These are phyloP conservation scores for Arctia plantaginis DNA, from an alignment of 2,888 invertebrate species.

Conservation along the genomic window DNA sequence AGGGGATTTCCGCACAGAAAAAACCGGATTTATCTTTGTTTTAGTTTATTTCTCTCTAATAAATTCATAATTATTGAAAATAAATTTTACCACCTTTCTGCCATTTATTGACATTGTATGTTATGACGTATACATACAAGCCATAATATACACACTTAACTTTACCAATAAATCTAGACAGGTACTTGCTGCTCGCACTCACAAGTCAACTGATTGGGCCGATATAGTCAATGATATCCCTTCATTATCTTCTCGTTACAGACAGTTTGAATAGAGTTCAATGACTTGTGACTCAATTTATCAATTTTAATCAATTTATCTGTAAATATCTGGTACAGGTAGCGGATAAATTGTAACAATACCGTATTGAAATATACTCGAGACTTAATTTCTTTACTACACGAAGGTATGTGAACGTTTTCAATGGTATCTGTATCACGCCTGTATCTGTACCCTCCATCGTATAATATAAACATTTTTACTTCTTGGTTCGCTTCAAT, in stretches of 20 bases:
- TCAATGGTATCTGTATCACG: too few species aligned
- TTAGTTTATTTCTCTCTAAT: neutral
- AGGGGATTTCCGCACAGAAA: too few species aligned
- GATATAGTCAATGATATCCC: conserved; percentile 30
- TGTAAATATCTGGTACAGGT: neutral
- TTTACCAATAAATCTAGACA: neutral
- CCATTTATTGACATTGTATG: neutral
- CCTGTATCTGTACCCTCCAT: too few species aligned
- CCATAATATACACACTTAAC: too few species aligned
- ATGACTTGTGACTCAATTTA: neutral
- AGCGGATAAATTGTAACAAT: neutral
- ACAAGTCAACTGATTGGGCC: conserved; percentile 20
- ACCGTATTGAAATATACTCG: neutral
- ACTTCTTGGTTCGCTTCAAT: too few species aligned
- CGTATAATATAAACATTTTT: too few species aligned
- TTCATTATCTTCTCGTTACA: conserved; percentile 16
- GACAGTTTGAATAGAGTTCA: neutral
- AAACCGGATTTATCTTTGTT: too few species aligned
- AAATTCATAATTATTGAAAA: neutral
- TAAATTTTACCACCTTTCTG: neutral
- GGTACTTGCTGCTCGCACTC: conserved; percentile 38
- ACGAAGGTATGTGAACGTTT: neutral
- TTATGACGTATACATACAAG: too few species aligned
- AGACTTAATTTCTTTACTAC: neutral
- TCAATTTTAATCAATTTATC: neutral